Evolutionary conservation across 2,888 invertebrate species (phyloP).

Genomic region (Lathronympha strigana): DNA sequence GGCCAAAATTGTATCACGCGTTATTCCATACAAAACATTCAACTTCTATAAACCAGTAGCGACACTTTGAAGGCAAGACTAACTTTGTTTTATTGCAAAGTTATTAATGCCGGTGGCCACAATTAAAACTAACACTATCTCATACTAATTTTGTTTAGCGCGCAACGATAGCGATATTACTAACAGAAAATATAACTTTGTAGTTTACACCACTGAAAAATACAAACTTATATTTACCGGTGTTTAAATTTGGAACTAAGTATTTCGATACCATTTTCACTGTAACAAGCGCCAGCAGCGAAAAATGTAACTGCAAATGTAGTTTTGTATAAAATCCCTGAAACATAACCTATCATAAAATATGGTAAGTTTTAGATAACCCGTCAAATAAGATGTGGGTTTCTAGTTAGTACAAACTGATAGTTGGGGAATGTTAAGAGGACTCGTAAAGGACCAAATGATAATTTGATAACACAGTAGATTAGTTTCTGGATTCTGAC

Average conservation of each 20-base stretch:
- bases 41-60: background rate
- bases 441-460: conserved; percentile 13
- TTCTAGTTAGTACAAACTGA: conserved; percentile 18
- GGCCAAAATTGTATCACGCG: background rate
- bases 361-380: conserved; percentile 20
- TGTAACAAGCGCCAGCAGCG: background rate
- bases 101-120: background rate
- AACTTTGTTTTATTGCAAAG: conserved; percentile 3
- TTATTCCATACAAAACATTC: background rate
- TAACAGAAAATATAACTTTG: background rate
- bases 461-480: conserved; percentile 29
- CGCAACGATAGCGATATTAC: background rate
- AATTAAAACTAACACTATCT: no score
- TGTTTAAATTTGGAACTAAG: background rate
- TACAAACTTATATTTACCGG: conserved; percentile 1
- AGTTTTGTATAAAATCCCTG: conserved; percentile 8
- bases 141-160: background rate
- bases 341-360: conserved; percentile 25
- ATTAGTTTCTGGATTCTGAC: conserved; percentile 19
- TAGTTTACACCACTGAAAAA: background rate
- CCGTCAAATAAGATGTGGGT: conserved; percentile 30
- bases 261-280: background rate
- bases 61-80: background rate
- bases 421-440: conserved; percentile 29
- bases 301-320: background rate